Conservation (phyloP, 1,140 invertebrate genomes). For the Drosophila sucinea region DNA sequence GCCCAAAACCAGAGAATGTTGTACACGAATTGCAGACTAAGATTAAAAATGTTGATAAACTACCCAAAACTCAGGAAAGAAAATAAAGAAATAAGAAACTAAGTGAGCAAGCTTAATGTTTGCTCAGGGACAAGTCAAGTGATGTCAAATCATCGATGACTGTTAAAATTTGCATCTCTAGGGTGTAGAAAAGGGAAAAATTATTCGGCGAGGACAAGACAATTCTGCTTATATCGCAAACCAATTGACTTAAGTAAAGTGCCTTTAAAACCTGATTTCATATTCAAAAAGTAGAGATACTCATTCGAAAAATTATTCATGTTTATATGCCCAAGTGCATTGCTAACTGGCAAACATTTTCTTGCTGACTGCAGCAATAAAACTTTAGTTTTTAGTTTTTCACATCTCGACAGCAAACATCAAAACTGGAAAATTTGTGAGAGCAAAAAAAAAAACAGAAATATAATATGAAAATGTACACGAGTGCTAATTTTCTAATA, state of each 20-base stretch:
- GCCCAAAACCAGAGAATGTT: too few species aligned
- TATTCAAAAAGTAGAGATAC: constrained; percentile 10
- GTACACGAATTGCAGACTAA: too few species aligned
- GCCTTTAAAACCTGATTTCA: constrained; percentile 6
- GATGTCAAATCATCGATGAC: too few species aligned
- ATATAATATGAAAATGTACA: constrained; percentile 50
- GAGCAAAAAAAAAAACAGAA: constrained; percentile 13
- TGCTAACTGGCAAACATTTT: constrained; percentile 34
- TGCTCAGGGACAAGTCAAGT: too few species aligned
- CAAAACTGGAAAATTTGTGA: constrained; percentile 39
- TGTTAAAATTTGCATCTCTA: too few species aligned
- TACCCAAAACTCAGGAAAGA: too few species aligned
- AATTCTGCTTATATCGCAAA: not conserved
- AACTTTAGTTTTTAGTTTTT: constrained; percentile 16
- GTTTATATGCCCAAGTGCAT: constrained; percentile 9
- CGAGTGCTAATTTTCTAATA: constrained; percentile 72
- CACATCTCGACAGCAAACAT: constrained; percentile 27
- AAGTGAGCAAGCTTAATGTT: too few species aligned
- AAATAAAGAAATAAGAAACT: too few species aligned
- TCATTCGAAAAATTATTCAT: constrained; percentile 10
- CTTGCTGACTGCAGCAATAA: constrained; percentile 30
- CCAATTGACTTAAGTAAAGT: not conserved
- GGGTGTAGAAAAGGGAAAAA: too few species aligned
- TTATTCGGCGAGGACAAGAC: too few species aligned
- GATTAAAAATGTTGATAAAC: too few species aligned